phyloP scores from a whole-genome alignment of 2,797 vertebrate species.

The Odontamblyopus rebecca region DNA sequence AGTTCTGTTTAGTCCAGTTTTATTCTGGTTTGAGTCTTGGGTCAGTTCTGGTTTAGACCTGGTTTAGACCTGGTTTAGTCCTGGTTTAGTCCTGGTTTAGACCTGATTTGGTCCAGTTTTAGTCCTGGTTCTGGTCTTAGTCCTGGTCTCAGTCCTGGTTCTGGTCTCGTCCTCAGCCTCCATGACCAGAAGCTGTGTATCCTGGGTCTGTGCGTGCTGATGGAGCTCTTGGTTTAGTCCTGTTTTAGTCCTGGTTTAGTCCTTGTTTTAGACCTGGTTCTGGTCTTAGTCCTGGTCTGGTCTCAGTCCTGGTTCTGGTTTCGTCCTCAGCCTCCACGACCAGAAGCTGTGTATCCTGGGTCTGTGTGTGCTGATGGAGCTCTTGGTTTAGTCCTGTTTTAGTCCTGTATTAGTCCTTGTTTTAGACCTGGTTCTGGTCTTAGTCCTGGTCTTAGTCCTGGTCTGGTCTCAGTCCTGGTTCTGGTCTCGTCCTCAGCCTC shows the following conservation, averaged over 20 bases:
- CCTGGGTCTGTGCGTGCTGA: conserved; percentile 91
- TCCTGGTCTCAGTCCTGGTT: background rate
- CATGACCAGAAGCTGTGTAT: conserved; percentile 98
- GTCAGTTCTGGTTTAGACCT: background rate
- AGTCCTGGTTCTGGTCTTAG: no score
- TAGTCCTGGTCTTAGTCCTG: no score
- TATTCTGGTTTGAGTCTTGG: no score
- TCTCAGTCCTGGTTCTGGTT: background rate
- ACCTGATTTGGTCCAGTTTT: no score
- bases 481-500: conserved; percentile 71
- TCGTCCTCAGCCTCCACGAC: conserved; percentile 88
- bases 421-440: no score
- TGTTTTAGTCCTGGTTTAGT: no score
- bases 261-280: no score
- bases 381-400: conserved; percentile 59
- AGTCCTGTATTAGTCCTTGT: no score
- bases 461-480: background rate
- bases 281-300: no score
- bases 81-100: conserved; percentile 11
- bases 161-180: conserved; percentile 75
- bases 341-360: conserved; percentile 98
- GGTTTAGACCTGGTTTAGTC: background rate
- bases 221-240: conserved; percentile 84
- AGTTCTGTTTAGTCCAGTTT: no score
- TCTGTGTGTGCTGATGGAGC: conserved; percentile 90